Evolutionary conservation across 2,797 vertebrate species (phyloP).

Genomic region (Gobionotothen gibberifrons): DNA sequence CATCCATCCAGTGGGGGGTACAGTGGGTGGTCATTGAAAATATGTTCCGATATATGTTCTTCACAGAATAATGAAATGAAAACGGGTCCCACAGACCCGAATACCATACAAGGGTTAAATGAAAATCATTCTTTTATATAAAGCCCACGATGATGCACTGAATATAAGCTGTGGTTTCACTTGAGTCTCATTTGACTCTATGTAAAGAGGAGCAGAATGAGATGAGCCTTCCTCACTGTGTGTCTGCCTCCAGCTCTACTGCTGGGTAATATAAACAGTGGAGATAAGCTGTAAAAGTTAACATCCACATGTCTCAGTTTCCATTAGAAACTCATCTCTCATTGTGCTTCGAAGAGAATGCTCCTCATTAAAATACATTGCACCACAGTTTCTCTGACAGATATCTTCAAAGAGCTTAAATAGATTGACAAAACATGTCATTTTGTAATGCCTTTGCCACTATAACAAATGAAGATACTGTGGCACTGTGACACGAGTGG

Average conservation of each 20-base stretch:
- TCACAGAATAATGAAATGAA: too few relatives aligned
- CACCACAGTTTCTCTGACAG: slow-evolving; percentile 44
- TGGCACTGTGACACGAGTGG: slow-evolving; percentile 48
- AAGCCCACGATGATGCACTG: too few relatives aligned
- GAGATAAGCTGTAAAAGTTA: slow-evolving; percentile 67
- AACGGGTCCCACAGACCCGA: too few relatives aligned
- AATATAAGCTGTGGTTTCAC: too few relatives aligned
- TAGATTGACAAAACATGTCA: slow-evolving; percentile 52
- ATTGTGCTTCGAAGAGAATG: slow-evolving; percentile 51
- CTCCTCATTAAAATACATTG: slow-evolving; percentile 72
- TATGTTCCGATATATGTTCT: too few relatives aligned
- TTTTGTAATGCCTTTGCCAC: slow-evolving; percentile 31
- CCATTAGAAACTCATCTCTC: slow-evolving; percentile 60
- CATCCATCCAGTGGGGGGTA: too few relatives aligned
- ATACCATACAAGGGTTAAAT: too few relatives aligned
- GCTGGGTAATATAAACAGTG: slow-evolving; percentile 53
- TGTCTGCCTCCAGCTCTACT: slow-evolving; percentile 42
- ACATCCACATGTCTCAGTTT: slow-evolving; percentile 55
- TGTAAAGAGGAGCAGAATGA: slow-evolving; percentile 20
- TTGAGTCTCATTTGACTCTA: not conserved
- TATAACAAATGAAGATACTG: slow-evolving; percentile 48
- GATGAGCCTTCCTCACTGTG: slow-evolving; percentile 9
- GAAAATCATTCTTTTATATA: too few relatives aligned
- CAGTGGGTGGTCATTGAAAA: too few relatives aligned
- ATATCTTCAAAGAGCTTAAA: slow-evolving; percentile 50